Percentiles rank a stretch among this genome's conserved stretches.
Conservation (phyloP, 2,113 vertebrate species). For the Gopherus flavomarginatus region DNA sequence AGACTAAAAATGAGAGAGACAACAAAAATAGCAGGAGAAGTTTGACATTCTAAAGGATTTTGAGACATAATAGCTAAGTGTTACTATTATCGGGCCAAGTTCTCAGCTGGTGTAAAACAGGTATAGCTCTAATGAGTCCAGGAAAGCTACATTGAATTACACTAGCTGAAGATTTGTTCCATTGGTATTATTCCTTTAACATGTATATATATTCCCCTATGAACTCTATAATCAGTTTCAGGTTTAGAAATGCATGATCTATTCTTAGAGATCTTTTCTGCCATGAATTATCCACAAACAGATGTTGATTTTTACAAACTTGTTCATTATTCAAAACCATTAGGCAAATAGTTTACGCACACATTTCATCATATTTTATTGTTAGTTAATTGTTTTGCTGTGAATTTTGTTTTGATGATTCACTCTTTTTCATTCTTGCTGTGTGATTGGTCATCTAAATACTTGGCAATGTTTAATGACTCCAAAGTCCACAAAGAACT, state of each 20-base stretch:
- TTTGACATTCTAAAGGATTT: neutral
- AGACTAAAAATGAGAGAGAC: neutral
- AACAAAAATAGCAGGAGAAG: neutral
- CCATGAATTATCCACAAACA: neutral
- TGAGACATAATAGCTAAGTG: neutral
- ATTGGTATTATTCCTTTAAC: neutral
- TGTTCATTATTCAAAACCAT: neutral
- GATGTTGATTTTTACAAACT: neutral
- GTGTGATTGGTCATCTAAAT: neutral
- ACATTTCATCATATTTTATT: neutral
- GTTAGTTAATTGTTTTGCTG: neutral
- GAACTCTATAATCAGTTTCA: neutral
- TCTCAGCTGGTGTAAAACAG: neutral
- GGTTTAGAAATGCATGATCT: neutral
- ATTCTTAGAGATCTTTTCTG: neutral
- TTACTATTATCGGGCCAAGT: neutral
- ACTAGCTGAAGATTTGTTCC: neutral
- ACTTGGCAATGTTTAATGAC: neutral
- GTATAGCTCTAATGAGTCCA: neutral
- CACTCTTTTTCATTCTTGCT: neutral
- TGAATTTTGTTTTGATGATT: neutral
- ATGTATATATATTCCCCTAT: neutral
- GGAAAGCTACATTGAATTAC: neutral
- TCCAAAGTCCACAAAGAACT: neutral
- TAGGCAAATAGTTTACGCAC: neutral